Evolutionary conservation across 2,888 invertebrate species (phyloP).

Genomic region (Pharmacophagus antenor): DNA sequence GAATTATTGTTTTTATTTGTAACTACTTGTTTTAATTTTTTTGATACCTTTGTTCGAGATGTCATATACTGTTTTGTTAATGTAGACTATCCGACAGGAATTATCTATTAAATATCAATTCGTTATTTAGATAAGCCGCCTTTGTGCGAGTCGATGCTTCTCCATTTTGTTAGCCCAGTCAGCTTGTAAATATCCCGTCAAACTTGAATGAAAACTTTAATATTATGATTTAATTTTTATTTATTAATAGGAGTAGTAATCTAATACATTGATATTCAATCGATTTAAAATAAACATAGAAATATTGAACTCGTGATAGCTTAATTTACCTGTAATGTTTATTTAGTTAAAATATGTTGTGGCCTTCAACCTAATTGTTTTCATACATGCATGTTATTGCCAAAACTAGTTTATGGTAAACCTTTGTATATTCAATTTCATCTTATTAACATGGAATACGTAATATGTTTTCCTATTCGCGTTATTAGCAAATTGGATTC

Average conservation of each 20-base stretch:
- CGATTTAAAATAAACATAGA: not conserved
- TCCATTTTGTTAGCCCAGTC: not conserved
- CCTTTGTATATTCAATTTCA: not conserved
- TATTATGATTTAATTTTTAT: not conserved
- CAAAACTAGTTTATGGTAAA: not conserved
- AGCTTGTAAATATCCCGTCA: not conserved
- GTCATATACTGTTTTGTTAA: not conserved
- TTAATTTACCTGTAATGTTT: not conserved
- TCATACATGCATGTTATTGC: not conserved
- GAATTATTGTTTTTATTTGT: not conserved
- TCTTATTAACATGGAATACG: constrained; percentile 11
- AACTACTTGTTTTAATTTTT: not conserved
- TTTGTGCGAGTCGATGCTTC: not conserved
- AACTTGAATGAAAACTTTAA: constrained; percentile 2
- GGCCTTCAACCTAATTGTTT: not conserved
- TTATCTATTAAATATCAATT: not conserved
- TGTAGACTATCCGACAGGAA: not conserved
- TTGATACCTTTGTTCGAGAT: not conserved
- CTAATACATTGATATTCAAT: not conserved
- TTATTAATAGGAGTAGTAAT: not conserved
- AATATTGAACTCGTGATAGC: not conserved
- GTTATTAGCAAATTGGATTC: constrained; percentile 30
- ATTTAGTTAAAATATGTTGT: not conserved
- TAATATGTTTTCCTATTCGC: constrained; percentile 17
- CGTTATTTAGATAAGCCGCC: not conserved